These are phyloP conservation scores for Balaeniceps rex DNA, from an alignment of 2,113 vertebrate genomes.

Conservation along the genomic window DNA sequence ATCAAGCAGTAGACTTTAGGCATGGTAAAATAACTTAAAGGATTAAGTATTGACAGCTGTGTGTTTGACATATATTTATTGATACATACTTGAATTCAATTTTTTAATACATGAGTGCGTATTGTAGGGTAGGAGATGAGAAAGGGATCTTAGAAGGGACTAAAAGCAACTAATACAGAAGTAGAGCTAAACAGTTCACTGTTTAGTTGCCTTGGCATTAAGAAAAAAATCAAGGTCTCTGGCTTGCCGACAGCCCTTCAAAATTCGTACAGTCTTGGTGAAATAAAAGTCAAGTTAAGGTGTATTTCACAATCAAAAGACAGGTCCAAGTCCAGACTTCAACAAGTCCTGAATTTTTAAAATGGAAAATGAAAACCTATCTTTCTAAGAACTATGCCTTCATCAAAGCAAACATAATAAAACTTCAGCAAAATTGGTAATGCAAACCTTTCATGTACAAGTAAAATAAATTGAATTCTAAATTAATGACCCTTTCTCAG, in stretches of 20 bases:
- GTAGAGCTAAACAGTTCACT: not conserved
- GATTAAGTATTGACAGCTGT: not conserved
- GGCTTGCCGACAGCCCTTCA: not conserved
- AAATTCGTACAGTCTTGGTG: not conserved
- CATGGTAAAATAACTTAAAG: not conserved
- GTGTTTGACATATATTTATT: not conserved
- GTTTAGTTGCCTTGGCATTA: not conserved
- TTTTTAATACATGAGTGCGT: not conserved
- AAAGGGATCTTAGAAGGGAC: not conserved
- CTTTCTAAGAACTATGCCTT: not conserved
- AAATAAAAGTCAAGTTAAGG: not conserved
- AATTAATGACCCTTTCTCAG: conserved; percentile 17
- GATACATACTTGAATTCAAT: not conserved
- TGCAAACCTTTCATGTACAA: not conserved
- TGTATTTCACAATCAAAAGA: not conserved
- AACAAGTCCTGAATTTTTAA: not conserved
- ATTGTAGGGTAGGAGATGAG: not conserved
- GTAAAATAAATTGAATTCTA: conserved; percentile 23
- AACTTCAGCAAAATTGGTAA: not conserved
- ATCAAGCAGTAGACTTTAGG: not conserved
- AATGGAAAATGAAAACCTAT: not conserved
- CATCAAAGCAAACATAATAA: not conserved
- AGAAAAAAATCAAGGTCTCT: not conserved
- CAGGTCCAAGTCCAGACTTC: not conserved
- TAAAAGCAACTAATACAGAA: not conserved